Conservation (phyloP, 2,888 invertebrate species). For the Erebia palarica region DNA sequence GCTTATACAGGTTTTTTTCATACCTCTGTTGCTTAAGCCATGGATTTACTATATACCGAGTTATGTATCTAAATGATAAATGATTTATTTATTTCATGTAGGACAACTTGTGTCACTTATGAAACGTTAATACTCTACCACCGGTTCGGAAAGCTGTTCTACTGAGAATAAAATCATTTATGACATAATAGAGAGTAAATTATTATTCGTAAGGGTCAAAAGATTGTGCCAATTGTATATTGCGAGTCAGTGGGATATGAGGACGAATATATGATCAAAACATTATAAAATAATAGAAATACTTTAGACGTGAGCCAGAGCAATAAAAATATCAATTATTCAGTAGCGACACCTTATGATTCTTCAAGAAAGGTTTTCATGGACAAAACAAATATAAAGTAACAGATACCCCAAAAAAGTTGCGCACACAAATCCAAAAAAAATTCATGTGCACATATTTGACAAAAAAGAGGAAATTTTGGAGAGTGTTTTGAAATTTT, state of each 20-base stretch:
- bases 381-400: slow-evolving; percentile 10
- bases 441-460: neutral
- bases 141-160: too few species aligned
- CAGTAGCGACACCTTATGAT: slow-evolving; percentile 40
- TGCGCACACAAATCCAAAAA: neutral
- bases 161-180: too few species aligned
- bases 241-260: slow-evolving; percentile 16
- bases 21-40: too few species aligned
- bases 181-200: too few species aligned
- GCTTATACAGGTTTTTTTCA: too few species aligned
- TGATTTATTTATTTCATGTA: too few species aligned
- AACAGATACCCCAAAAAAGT: neutral
- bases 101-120: too few species aligned
- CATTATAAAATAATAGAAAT: slow-evolving; percentile 15
- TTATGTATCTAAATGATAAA: too few species aligned
- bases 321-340: slow-evolving; percentile 23
- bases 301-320: slow-evolving; percentile 35
- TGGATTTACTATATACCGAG: too few species aligned
- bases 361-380: slow-evolving; percentile 33
- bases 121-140: too few species aligned
- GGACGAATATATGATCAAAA: slow-evolving; percentile 22
- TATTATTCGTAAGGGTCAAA: neutral
- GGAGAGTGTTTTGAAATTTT: neutral
- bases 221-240: slow-evolving; percentile 33
- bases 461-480: neutral